These are phyloP conservation scores for Monoplex corrugatus DNA, from an alignment of 2,888 invertebrate species.

Conservation along the genomic window DNA sequence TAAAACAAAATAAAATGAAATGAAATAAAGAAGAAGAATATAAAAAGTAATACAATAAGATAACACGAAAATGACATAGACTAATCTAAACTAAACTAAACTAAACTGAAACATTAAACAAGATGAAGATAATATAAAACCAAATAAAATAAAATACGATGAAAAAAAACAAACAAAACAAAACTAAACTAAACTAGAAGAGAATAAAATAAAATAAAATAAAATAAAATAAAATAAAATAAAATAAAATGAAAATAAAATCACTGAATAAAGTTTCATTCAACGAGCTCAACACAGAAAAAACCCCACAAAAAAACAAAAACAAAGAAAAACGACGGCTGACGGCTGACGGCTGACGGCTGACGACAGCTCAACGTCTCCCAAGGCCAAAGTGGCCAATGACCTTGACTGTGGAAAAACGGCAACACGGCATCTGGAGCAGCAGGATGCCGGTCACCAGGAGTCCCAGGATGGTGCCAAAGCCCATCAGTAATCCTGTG, in stretches of 20 bases:
- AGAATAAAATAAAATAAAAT: too few relatives aligned
- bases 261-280: background rate
- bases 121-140: too few relatives aligned
- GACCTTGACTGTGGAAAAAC: background rate
- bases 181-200: too few relatives aligned
- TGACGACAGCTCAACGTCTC: background rate
- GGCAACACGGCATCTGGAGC: constrained; percentile 27
- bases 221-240: too few relatives aligned
- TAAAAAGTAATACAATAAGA: too few relatives aligned
- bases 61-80: background rate
- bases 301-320: background rate
- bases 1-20: too few relatives aligned
- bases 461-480: constrained; percentile 6
- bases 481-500: background rate
- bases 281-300: background rate
- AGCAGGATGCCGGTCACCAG: background rate
- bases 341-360: background rate
- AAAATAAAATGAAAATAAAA: background rate
- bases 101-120: background rate
- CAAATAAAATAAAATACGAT: too few relatives aligned
- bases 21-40: too few relatives aligned
- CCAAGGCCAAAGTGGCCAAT: constrained; percentile 33
- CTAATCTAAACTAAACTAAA: background rate
- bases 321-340: background rate
- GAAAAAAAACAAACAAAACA: too few relatives aligned